A percentile compares a stretch with the other conserved stretches of the same genome.
phyloP scores from a whole-genome alignment of 2,888 invertebrate species.

The Pardosa pseudoannulata region DNA sequence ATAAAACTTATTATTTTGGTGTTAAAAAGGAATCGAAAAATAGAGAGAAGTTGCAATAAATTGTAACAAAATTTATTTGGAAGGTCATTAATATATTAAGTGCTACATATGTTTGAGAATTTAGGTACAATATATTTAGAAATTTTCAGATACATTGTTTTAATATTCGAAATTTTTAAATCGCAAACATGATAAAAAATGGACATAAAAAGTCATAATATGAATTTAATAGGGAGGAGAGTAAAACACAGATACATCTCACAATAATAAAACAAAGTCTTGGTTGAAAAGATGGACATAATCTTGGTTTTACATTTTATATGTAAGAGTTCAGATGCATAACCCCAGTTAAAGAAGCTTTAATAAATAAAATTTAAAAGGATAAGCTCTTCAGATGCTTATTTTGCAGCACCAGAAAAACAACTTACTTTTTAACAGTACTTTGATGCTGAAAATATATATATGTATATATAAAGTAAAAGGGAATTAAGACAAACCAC shows the following conservation, averaged over 20 bases:
- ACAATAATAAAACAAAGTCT: background rate
- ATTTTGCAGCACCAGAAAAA: slow-evolving; percentile 15
- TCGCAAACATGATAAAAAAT: background rate
- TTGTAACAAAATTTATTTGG: background rate
- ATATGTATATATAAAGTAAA: too few relatives aligned
- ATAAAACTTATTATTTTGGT: too few relatives aligned
- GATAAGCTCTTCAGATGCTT: slow-evolving; percentile 17
- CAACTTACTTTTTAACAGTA: slow-evolving; percentile 7
- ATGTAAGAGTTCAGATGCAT: background rate
- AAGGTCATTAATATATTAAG: background rate
- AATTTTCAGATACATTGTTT: background rate
- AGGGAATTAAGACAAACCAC: too few relatives aligned
- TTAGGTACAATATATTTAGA: background rate
- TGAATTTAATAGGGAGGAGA: background rate
- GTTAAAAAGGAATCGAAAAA: too few relatives aligned
- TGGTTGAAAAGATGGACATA: background rate
- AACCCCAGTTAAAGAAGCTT: background rate
- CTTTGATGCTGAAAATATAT: slow-evolving; percentile 13
- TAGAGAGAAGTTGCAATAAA: too few relatives aligned
- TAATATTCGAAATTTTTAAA: background rate
- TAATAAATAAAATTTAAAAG: background rate
- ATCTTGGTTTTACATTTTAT: background rate
- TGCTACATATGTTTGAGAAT: background rate
- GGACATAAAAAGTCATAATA: background rate
- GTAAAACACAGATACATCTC: background rate